Conservation (phyloP, 2,888 invertebrate genomes). For the Antitype chi region DNA sequence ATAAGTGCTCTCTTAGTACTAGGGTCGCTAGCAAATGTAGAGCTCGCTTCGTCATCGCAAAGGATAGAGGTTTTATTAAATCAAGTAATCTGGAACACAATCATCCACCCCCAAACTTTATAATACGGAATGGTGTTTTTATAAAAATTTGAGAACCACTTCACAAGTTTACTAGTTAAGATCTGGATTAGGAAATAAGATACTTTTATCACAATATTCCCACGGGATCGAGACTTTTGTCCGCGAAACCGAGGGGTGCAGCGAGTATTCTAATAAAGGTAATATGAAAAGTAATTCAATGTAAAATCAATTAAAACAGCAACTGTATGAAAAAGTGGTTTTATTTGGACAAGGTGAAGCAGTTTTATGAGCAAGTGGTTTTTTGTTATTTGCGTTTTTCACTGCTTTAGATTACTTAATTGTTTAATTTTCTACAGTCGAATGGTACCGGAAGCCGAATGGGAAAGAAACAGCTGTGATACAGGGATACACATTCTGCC, state of each 20-base stretch:
- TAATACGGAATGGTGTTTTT: conserved; percentile 25
- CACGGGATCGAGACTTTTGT: too few relatives aligned
- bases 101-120: conserved; percentile 9
- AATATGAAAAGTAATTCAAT: background rate
- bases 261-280: too few relatives aligned
- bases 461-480: conserved; percentile 70
- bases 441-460: conserved; percentile 55
- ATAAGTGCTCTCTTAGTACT: conserved; percentile 40
- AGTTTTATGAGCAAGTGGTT: background rate
- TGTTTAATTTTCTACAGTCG: conserved; percentile 30
- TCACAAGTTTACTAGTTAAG: too few relatives aligned
- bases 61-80: conserved; percentile 12
- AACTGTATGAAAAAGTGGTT: background rate
- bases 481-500: conserved; percentile 71
- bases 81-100: conserved; percentile 14
- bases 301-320: background rate
- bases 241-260: too few relatives aligned
- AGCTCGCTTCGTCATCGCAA: conserved; percentile 40
- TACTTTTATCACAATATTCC: too few relatives aligned
- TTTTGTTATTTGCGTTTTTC: background rate
- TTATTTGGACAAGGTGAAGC: background rate
- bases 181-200: too few relatives aligned
- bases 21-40: too few relatives aligned
- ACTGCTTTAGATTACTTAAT: background rate
- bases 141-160: conserved; percentile 38